These are phyloP conservation scores for Empidonax alnorum DNA, from an alignment of 2,113 vertebrate species.

Conservation along the genomic window DNA sequence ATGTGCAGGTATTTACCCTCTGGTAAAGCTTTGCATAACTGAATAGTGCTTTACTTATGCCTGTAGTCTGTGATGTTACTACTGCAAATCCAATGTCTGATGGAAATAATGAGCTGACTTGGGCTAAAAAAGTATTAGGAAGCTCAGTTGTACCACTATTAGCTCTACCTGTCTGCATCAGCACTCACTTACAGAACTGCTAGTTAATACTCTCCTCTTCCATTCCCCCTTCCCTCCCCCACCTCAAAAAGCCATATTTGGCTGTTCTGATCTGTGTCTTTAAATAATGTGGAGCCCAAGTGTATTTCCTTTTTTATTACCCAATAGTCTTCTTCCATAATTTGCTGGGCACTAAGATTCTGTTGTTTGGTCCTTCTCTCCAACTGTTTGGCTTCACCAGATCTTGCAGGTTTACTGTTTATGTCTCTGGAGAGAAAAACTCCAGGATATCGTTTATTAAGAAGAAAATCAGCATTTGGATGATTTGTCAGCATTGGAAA, in stretches of 20 bases:
- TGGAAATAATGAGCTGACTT: not conserved
- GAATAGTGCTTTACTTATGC: not conserved
- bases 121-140: not conserved
- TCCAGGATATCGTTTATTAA: not conserved
- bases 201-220: not conserved
- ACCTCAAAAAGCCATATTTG: not conserved
- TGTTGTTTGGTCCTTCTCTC: not conserved
- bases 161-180: not conserved
- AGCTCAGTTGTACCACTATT: not conserved
- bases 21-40: not conserved
- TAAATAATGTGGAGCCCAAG: not conserved
- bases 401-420: not conserved
- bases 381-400: not conserved
- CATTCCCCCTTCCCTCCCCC: too few relatives aligned
- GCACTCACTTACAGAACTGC: not conserved
- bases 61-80: not conserved
- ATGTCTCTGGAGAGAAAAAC: not conserved
- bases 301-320: not conserved
- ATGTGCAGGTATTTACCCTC: not conserved
- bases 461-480: not conserved
- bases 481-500: slow-evolving; percentile 27
- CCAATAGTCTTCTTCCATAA: not conserved
- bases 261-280: not conserved
- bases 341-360: not conserved
- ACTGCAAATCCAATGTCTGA: not conserved